These are phyloP conservation scores for Hemiprocne comata DNA, from an alignment of 2,113 vertebrate species.

Conservation along the genomic window DNA sequence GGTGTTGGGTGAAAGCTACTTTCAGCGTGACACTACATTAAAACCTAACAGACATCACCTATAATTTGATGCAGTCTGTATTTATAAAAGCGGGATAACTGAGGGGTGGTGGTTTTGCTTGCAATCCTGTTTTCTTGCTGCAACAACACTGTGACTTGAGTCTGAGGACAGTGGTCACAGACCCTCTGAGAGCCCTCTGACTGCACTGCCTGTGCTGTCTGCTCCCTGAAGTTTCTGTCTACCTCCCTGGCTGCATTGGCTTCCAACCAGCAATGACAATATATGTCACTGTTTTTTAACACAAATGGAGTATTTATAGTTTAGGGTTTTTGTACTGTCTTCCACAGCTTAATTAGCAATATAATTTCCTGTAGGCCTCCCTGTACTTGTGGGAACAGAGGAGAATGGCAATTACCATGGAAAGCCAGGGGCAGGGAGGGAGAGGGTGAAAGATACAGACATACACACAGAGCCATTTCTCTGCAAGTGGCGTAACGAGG, in stretches of 20 bases:
- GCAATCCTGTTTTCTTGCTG: neutral
- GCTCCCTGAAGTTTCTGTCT: neutral
- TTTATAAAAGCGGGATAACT: fast-evolving
- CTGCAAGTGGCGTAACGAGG: neutral
- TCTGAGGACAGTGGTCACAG: neutral
- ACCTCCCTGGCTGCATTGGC: neutral
- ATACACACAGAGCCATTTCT: neutral
- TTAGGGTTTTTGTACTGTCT: constrained; percentile 4
- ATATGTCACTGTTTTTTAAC: neutral
- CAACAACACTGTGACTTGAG: neutral
- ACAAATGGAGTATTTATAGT: neutral
- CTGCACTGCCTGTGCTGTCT: neutral
- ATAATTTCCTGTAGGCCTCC: constrained; percentile 5
- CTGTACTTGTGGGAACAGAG: neutral
- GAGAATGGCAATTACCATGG: constrained; percentile 14
- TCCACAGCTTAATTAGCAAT: constrained; percentile 39
- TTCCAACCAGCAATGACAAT: neutral
- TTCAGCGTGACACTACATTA: fast-evolving
- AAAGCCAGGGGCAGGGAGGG: neutral
- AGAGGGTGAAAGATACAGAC: neutral
- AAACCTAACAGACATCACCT: neutral
- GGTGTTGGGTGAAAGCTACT: neutral
- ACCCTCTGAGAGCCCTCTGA: neutral
- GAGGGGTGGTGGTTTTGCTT: neutral
- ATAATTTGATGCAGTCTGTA: neutral